A percentile compares a stretch with the other conserved stretches of the same genome.
Evolutionary conservation across 2,797 vertebrate species (phyloP).

Genomic region (Meriones psammophilus): DNA sequence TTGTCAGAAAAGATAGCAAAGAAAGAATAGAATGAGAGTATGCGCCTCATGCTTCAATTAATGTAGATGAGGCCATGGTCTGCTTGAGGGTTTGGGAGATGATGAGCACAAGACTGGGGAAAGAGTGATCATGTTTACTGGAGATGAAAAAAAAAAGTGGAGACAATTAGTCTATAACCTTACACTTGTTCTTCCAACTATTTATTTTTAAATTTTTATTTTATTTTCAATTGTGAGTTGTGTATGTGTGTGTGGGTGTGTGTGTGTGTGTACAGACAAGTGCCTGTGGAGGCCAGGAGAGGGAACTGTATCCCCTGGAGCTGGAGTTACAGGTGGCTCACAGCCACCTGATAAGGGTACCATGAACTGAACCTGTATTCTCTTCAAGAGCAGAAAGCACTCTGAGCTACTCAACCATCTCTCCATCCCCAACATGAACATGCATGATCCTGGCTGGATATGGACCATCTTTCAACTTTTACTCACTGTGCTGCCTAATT

Average conservation of each 20-base stretch:
- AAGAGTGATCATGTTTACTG: not conserved
- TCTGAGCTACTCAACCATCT: not conserved
- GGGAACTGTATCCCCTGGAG: not conserved
- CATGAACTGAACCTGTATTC: not conserved
- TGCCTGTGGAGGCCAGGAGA: not conserved
- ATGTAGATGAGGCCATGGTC: not conserved
- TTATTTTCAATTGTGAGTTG: not conserved
- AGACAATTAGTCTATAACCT: constrained; percentile 8
- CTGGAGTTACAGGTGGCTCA: not conserved
- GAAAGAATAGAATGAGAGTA: not conserved
- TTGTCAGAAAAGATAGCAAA: not conserved
- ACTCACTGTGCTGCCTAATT: not conserved
- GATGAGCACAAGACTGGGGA: not conserved
- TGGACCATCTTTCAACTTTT: not conserved
- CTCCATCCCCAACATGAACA: too few species aligned
- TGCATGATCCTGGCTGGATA: too few species aligned
- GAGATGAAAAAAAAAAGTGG: constrained; percentile 20
- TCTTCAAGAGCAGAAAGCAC: not conserved
- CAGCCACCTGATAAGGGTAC: not conserved
- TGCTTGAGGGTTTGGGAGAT: not conserved
- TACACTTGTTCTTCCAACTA: not conserved
- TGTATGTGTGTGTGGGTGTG: not conserved
- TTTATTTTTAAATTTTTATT: not conserved
- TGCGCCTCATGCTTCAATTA: not conserved
- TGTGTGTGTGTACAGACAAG: not conserved